Evolutionary conservation across 37 sponge, comb jelly and placozoan genomes (phyloP).

Genomic region (Hormiphora californensis): DNA sequence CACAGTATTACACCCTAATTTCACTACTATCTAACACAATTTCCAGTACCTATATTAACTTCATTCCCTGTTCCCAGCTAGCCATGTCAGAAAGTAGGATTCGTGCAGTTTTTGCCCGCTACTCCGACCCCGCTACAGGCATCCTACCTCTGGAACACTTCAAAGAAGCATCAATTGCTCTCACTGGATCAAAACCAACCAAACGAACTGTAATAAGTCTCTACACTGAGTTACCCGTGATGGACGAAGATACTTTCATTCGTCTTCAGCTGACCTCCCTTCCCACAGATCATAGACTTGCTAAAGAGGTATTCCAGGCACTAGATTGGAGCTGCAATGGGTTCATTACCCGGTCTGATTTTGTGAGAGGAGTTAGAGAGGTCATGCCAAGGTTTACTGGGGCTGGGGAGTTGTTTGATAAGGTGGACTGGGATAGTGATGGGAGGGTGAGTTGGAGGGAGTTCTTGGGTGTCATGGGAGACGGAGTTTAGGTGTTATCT

Average conservation of each 20-base stretch:
- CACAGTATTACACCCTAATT: too few species aligned
- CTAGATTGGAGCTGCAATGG: slow-evolving; percentile 24
- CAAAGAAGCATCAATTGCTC: slow-evolving; percentile 5
- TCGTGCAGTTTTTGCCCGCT: too few species aligned
- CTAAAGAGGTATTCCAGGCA: slow-evolving; percentile 29
- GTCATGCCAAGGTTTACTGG: slow-evolving; percentile 13
- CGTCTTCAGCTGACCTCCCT: not conserved
- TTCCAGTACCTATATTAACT: too few species aligned
- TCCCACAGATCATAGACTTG: not conserved
- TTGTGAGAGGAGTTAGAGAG: slow-evolving; percentile 17
- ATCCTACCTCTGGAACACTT: slow-evolving; percentile 30
- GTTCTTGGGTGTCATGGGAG: slow-evolving; percentile 7
- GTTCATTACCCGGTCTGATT: slow-evolving; percentile 15
- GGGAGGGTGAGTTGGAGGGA: slow-evolving; percentile 52
- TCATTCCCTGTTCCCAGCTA: too few species aligned
- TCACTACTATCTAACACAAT: too few species aligned
- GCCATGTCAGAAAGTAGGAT: too few species aligned
- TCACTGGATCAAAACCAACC: slow-evolving; percentile 28
- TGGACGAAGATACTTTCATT: slow-evolving; percentile 16
- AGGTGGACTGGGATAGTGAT: slow-evolving; percentile 37
- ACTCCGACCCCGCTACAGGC: too few species aligned
- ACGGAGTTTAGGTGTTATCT: too few species aligned
- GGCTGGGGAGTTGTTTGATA: slow-evolving; percentile 37
- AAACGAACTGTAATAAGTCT: slow-evolving; percentile 10
- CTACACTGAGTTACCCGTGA: not conserved